Conservation (phyloP, 2,113 vertebrate genomes). For the Dolichotis patagonum region DNA sequence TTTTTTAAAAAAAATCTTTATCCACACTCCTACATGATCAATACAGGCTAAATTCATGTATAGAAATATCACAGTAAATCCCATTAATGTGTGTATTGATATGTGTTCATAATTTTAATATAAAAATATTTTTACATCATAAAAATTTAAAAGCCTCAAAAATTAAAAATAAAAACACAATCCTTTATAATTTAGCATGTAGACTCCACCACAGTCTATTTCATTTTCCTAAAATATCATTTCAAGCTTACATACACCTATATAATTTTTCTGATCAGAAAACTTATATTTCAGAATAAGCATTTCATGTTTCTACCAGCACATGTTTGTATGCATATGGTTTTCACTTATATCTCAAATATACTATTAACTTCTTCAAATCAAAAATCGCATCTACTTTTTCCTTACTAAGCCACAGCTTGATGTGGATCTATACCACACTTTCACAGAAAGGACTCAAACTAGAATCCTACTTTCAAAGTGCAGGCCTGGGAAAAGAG, state of each 20-base stretch:
- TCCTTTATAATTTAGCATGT: not conserved
- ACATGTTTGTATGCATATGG: not conserved
- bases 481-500: not conserved
- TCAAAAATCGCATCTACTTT: not conserved
- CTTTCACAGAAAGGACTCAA: not conserved
- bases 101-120: not conserved
- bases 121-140: not conserved
- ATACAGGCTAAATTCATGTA: not conserved
- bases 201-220: not conserved
- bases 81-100: not conserved
- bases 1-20: not conserved
- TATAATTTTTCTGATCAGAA: slow-evolving; percentile 53
- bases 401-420: not conserved
- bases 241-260: not conserved
- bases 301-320: not conserved
- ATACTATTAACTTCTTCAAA: not conserved
- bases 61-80: not conserved
- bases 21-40: not conserved
- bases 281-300: slow-evolving; percentile 18
- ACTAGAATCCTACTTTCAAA: slow-evolving; percentile 57
- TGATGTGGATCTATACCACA: not conserved
- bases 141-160: not conserved
- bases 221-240: slow-evolving; percentile 21
- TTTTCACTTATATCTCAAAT: slow-evolving; percentile 33
- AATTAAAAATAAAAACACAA: not conserved